These are phyloP conservation scores for Clarias batrachus DNA, from an alignment of 2,113 vertebrate genomes.

Conservation along the genomic window DNA sequence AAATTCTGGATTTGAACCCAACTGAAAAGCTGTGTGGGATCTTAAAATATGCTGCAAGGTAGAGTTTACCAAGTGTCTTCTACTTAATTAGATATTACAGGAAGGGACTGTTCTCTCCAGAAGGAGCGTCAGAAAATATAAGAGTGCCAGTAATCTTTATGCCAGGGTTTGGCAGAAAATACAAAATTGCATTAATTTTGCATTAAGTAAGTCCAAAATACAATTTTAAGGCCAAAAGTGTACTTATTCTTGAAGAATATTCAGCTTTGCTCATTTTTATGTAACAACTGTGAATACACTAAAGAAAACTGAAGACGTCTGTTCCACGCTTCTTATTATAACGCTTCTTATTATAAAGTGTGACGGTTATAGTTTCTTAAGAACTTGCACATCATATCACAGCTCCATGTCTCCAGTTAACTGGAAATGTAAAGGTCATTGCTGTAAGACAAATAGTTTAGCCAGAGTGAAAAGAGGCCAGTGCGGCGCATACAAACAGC, in stretches of 20 bases:
- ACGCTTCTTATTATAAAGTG: neutral
- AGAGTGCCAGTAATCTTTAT: neutral
- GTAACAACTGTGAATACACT: neutral
- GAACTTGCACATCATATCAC: neutral
- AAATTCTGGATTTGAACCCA: neutral
- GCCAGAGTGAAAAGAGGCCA: constrained; percentile 3
- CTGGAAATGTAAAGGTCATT: constrained; percentile 21
- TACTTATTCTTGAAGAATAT: neutral
- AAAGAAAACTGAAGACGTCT: neutral
- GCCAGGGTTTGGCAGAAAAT: neutral
- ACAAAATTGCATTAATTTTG: neutral
- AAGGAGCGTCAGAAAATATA: neutral
- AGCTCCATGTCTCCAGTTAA: neutral
- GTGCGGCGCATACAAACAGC: constrained; percentile 45
- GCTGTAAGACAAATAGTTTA: constrained; percentile 24
- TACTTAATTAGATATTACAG: neutral
- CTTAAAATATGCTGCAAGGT: neutral
- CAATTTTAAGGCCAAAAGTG: neutral
- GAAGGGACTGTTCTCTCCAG: neutral
- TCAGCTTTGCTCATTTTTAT: neutral
- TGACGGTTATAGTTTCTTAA: neutral
- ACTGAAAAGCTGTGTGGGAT: neutral
- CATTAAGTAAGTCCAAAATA: neutral
- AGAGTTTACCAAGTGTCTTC: neutral
- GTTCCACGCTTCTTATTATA: neutral